Evolutionary conservation across 1,140 invertebrate species (phyloP), one percentile per base, ranked within the genome.

Genomic region (Drosophila navojoa): DNA sequence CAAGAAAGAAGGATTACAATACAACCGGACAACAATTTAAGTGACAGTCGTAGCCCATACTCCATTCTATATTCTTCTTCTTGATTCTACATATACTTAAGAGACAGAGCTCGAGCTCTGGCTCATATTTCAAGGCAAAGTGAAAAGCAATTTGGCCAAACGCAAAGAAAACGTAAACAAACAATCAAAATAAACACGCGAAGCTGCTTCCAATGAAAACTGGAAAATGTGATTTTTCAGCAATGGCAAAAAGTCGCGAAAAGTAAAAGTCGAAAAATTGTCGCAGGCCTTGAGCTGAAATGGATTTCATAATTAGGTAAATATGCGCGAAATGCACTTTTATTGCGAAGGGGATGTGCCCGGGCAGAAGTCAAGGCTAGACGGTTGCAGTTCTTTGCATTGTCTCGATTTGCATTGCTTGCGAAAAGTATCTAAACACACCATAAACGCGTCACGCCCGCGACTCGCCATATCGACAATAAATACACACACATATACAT

Each of bases 401-500:
- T 84, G 85, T 89, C 90, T 35, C 64, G 50, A 79, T 89, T 78
- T 64, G 68, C 66, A 89, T 77, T 90, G 84, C 84, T 89, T 90
- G 84, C 84, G 84, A 89, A 89, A 89, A 80, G 77, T 90, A 89
- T 89, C 80, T 89, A 89, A 89, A 89, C 85, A 89, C 77, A 85
- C 71, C 85, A 90, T 89, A 89, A 89, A 89, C 53, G 77, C 49
- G 84, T 89, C 84, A 89, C 85, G 85, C 85, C 86, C 86, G 81
- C 85, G 73, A 89, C 77, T 54, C 35, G 58, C 32, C 7, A 13
- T 11, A 22, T 22, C 19, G 19, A 22, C 19, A 22, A 22, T 22
- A 22, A 22, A 22, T 22, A 22, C 3, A 22, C 19, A 22, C 3
- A 22, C 3, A 22, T 22, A 22, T n/a, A n/a, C n/a, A n/a, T n/a